These are phyloP conservation scores for Trimorus sp. DNA, from an alignment of 2,888 invertebrate genomes.

Conservation along the genomic window DNA sequence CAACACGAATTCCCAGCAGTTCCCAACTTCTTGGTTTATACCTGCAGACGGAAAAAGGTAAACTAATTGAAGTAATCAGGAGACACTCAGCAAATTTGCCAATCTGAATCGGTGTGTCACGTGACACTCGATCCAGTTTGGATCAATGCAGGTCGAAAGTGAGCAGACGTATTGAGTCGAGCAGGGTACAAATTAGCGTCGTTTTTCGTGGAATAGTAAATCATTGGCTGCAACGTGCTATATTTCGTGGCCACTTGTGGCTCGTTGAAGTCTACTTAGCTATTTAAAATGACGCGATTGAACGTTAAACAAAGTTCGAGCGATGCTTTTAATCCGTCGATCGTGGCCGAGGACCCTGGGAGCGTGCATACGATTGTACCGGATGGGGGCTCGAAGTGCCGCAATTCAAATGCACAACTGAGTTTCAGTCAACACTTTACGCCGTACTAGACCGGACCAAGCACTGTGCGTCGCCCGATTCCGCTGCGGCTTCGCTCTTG, in stretches of 20 bases:
- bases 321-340: conserved; percentile 68
- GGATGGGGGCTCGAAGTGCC: conserved; percentile 71
- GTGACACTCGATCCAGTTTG: too few relatives aligned
- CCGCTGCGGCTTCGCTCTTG: conserved; percentile 55
- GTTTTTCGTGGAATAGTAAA: conserved; percentile 42
- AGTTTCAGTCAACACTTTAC: conserved; percentile 69
- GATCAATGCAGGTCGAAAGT: too few relatives aligned
- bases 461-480: conserved; percentile 68
- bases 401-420: conserved; percentile 75
- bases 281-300: conserved; percentile 58
- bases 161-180: too few relatives aligned
- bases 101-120: too few relatives aligned
- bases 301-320: conserved; percentile 65
- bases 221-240: conserved; percentile 39
- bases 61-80: too few relatives aligned
- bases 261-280: conserved; percentile 58
- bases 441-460: conserved; percentile 65
- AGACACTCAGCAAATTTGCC: too few relatives aligned
- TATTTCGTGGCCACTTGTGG: conserved; percentile 53
- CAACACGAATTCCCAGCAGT: too few relatives aligned
- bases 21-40: too few relatives aligned
- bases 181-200: conserved; percentile 24
- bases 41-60: too few relatives aligned
- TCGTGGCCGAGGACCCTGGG: conserved; percentile 62
- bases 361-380: conserved; percentile 68